A percentile compares a stretch with the other conserved stretches of the same genome.
phyloP scores from a whole-genome alignment of 2,113 vertebrate species.

The Numida meleagris region DNA sequence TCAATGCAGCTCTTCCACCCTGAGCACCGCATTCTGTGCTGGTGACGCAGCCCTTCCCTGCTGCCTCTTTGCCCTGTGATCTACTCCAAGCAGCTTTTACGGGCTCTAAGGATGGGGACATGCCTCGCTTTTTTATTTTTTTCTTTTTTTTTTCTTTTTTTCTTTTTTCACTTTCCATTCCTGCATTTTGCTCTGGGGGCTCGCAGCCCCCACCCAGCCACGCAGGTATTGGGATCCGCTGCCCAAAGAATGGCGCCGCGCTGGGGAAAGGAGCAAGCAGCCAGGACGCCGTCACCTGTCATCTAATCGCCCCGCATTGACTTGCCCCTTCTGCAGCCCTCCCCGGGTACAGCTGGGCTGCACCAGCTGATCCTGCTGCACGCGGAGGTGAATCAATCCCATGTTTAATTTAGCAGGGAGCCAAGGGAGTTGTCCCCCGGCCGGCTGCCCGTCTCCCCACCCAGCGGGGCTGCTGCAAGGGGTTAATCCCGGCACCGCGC shows the following conservation, averaged over 20 bases:
- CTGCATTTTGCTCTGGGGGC: not conserved
- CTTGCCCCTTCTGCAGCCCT: not conserved
- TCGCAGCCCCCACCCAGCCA: not conserved
- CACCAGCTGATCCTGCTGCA: slow-evolving; percentile 36
- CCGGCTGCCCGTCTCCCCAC: slow-evolving; percentile 6
- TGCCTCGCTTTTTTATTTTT: not conserved
- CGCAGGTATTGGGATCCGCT: not conserved
- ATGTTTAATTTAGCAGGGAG: slow-evolving; percentile 60
- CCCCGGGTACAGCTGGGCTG: not conserved
- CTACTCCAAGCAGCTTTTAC: not conserved
- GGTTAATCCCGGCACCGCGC: slow-evolving; percentile 27
- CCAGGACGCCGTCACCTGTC: not conserved
- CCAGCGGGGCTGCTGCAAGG: not conserved
- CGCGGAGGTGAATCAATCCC: slow-evolving; percentile 52
- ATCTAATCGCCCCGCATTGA: not conserved
- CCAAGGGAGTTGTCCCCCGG: slow-evolving; percentile 51
- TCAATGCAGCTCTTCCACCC: not conserved
- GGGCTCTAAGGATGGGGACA: not conserved
- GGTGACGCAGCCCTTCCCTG: not conserved
- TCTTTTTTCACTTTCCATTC: not conserved
- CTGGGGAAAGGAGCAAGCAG: not conserved
- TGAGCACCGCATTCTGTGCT: not conserved
- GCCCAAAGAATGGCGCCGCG: not conserved
- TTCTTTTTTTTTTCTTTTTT: rapidly evolving
- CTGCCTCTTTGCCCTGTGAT: not conserved